Base-by-base conservation (phyloP, 2,888 invertebrate species). In the Yponomeuta evonymella region DNA sequence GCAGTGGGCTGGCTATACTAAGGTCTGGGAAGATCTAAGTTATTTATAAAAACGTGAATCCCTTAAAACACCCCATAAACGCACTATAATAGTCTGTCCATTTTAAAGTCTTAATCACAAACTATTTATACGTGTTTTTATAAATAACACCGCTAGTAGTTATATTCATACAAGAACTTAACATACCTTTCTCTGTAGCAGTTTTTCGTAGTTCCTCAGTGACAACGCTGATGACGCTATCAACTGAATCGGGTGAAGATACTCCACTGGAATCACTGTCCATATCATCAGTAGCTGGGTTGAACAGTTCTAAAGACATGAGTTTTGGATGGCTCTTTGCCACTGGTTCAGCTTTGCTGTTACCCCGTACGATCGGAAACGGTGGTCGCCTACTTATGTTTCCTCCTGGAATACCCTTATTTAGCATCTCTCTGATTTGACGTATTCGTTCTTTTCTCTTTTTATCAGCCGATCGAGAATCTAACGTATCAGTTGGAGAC, bases 191-290 rank as follows among this genome's bases (percentile, higher is more conserved):
- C 78, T 92, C 92, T 63, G 80, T 74, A 29, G 89, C 89, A 71
- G 80, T 85, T 80, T 89, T 90, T 36, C 87, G 88, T 36, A 93
- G 85, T 76, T 95, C 94, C 64, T 95, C 95, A 11, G 94, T 94
- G 23, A 95, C 93, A 0, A 96, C 96, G 79, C 96, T 96, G 75
- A 97, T 96, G 1, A 97, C 97, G 79, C 97, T 97, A 77, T 97
- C 97, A 2, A 96, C 95, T 2, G 97, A 97, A 81, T 97, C 97
- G 2, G 97, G 97, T 0, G 97, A 97, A 0, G 97, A 97, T 12
- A 97, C 96, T 4, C 96, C 96, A 79, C 96, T 97, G 0, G 97
- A 97, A 82, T 97, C 97, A 79, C 97, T 97, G 82, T 97, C 97
- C 84, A 97, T 94, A 79, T 98, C 97, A 81, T 98, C 97, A 8